phyloP scores from a whole-genome alignment of 2,797 vertebrate genomes.

The Peromyscus nudipes region DNA sequence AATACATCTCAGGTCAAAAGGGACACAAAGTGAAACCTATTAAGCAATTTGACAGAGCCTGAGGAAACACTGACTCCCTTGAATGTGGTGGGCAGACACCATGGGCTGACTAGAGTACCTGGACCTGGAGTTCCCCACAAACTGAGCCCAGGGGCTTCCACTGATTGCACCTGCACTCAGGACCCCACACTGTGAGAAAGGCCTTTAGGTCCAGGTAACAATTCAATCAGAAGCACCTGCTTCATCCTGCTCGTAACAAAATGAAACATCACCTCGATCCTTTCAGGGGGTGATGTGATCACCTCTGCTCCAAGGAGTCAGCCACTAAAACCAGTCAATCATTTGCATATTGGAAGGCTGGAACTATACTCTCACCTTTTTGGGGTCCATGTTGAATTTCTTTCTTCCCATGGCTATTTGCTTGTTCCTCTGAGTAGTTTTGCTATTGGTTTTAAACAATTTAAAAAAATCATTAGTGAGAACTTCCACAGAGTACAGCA shows the following conservation, averaged over 20 bases:
- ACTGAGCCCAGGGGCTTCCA: neutral
- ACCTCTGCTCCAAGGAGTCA: neutral
- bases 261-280: neutral
- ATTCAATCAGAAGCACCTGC: neutral
- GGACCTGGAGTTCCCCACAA: no score
- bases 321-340: neutral
- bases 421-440: conserved; percentile 98
- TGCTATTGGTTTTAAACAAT: conserved; percentile 87
- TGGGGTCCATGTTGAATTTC: conserved; percentile 99
- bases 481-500: neutral
- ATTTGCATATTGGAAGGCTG: neutral
- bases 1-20: neutral
- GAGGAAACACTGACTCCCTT: neutral
- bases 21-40: neutral
- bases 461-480: conserved; percentile 28
- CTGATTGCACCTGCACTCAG: neutral
- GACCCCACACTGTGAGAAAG: neutral
- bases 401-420: conserved; percentile 98
- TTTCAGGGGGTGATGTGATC: neutral
- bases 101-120: neutral
- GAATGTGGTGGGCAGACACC: fast-evolving
- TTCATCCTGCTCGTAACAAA: neutral
- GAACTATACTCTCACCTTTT: conserved; percentile 91
- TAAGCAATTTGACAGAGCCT: neutral
- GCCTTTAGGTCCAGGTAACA: neutral